Base-by-base conservation (phyloP, 1,140 invertebrate genomes). In the Heliconius congener region DNA sequence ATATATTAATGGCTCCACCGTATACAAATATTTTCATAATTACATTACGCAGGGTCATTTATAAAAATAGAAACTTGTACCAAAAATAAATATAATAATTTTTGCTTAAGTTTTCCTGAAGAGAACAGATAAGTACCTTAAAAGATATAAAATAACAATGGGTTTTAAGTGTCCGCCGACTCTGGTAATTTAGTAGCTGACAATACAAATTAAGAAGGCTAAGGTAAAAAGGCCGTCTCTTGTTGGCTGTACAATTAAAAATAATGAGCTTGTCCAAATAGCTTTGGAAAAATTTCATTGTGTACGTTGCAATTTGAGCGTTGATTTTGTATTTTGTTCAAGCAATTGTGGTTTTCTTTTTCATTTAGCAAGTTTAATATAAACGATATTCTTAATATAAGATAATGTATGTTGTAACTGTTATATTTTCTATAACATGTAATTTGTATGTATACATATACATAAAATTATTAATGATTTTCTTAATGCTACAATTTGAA, bases 171-270 rank as follows among this genome's bases (percentile, higher is more conserved):
- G 78, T 79, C 78, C 78, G 74, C 71, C 78, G 66, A 79, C 60
- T 74, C 70, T 71, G 78, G 78, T 79, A 79, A 79, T 79, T 79
- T 79, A 74, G 78, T 71, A 79, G 78, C 73, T 80, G 74, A 80
- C 78, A 80, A 81, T 81, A 81, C 74, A 81, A 77, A 76, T 79
- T 78, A 82, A 79, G 77, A 82, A 78, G 55, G 73, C 77, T 74
- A 75, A 81, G 60, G 76, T 74, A 74, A 66, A 81, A 81, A 81
- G 39, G 73, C 57, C 77, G 77, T 52, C 74, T 72, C 77, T 82
- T 81, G 75, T 77, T 81, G 71, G 46, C 72, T 76, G 71, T 78
- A 82, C 81, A 82, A 82, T 82, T 82, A 82, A 82, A 82, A 82
- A 82, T 82, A 82, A 82, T 82, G 81, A 82, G 81, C 34, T 82